Conservation (phyloP, 2,797 vertebrate genomes). For the Jordanella pulchra region DNA sequence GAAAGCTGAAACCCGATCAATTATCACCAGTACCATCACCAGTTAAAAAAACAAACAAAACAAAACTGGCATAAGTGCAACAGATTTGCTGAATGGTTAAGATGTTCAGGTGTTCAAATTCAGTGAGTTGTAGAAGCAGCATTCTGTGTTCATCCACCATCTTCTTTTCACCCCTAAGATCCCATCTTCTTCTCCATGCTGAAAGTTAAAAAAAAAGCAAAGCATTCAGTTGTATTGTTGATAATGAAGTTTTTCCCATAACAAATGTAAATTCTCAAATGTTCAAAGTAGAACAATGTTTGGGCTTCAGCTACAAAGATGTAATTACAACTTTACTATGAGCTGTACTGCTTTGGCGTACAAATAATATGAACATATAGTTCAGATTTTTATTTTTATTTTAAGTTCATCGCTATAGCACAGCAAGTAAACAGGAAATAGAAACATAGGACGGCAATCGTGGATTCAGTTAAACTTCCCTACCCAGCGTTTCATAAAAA, state of each 20-base stretch:
- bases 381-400: neutral
- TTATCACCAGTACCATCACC: conserved; percentile 3
- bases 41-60: conserved; percentile 7
- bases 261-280: neutral
- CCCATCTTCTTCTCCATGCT: conserved; percentile 69
- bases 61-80: conserved; percentile 24
- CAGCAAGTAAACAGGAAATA: neutral
- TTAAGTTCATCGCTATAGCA: too few species aligned
- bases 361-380: too few species aligned
- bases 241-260: neutral
- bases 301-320: neutral
- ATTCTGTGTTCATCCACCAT: conserved; percentile 12
- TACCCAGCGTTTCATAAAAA: neutral
- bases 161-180: conserved; percentile 49
- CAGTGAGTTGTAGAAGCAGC: conserved; percentile 26
- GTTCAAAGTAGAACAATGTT: neutral
- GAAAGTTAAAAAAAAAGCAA: conserved; percentile 34
- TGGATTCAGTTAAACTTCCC: neutral
- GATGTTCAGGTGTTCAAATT: conserved; percentile 35
- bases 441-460: neutral
- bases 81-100: conserved; percentile 21
- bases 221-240: neutral
- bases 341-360: neutral
- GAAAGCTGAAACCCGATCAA: conserved; percentile 19
- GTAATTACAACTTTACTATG: neutral